phyloP scores from a whole-genome alignment of 2,797 vertebrate genomes.

The Paratrypauchen microcephalus region DNA sequence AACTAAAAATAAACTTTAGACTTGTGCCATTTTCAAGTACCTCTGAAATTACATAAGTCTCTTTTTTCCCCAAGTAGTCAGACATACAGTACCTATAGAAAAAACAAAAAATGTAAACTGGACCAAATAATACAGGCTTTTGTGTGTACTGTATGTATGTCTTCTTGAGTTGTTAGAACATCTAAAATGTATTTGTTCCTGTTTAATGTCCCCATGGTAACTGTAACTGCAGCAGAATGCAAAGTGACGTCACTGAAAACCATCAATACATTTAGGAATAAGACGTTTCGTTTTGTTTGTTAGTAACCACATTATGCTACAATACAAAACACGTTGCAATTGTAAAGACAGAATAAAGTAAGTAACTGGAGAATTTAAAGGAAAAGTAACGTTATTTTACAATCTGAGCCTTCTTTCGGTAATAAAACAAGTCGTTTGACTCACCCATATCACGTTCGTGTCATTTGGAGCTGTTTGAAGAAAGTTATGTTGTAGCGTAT shows the following conservation, averaged over 20 bases:
- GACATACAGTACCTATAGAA: too few species aligned
- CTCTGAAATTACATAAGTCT: background rate
- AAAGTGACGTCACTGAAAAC: background rate
- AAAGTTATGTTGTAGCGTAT: too few species aligned
- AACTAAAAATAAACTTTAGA: background rate
- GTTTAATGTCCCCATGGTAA: background rate
- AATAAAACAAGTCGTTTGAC: too few species aligned
- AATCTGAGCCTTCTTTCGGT: too few species aligned
- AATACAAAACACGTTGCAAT: background rate
- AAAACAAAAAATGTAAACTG: background rate
- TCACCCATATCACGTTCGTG: too few species aligned
- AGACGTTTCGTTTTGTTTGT: background rate
- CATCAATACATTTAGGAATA: background rate
- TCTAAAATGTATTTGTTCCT: too few species aligned
- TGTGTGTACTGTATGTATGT: too few species aligned
- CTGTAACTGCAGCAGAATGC: background rate
- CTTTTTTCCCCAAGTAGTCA: background rate
- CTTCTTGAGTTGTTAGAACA: too few species aligned
- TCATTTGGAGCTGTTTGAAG: too few species aligned
- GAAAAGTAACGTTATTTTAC: too few species aligned
- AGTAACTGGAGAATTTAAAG: background rate
- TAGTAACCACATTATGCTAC: background rate
- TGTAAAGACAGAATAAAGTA: background rate
- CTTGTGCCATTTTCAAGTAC: background rate
- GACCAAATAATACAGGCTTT: background rate